Evolutionary conservation across 2,113 vertebrate genomes (phyloP), one percentile per base, ranked within the genome.

Genomic region (Dascyllus trimaculatus): DNA sequence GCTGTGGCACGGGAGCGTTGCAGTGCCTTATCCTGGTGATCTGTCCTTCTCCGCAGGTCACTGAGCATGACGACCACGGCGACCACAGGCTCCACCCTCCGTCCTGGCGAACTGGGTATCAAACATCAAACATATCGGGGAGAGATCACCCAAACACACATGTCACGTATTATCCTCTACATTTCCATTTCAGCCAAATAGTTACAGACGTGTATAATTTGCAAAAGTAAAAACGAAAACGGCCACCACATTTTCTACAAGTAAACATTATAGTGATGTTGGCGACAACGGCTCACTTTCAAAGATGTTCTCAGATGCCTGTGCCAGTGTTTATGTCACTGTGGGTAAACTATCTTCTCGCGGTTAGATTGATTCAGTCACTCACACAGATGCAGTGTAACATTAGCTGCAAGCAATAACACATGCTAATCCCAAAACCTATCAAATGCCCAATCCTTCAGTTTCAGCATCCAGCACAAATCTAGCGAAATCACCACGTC

Each of bases 61-160:
- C 96, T 0, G 98, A 97, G 90, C 98, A 99, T 2, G 98, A 97
- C 0, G 98, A 99, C 98, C 98, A 99, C 0, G 98, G 98, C 0
- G 98, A 99, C 98, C 98, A 99, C 87, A 99, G 94, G 84, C 98
- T 99, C 98, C 98, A 99, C 49, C 96, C 96, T 15, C 98, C 98
- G 6, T 99, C 94, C 40, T 98, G 97, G 66, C 96, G 97, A 81
- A 99, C 98, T 99, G 79, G 46, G 22, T n/a, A 52, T 80, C 21
- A 82, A 66, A 79, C 38, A 79, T 69, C 24, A 73, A 57, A 75
- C 21, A 51, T 45, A 24, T 84, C 26, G 78, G 19, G 11, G 46
- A 62, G 59, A 63, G 29, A 45, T 57, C 61, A 59, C 14, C 17
- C 69, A 71, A 67, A 75, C 57, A 86, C 60, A 86, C 60, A 72